phyloP scores from a whole-genome alignment of 2,888 invertebrate species.

The Myopa tessellatipennis region DNA sequence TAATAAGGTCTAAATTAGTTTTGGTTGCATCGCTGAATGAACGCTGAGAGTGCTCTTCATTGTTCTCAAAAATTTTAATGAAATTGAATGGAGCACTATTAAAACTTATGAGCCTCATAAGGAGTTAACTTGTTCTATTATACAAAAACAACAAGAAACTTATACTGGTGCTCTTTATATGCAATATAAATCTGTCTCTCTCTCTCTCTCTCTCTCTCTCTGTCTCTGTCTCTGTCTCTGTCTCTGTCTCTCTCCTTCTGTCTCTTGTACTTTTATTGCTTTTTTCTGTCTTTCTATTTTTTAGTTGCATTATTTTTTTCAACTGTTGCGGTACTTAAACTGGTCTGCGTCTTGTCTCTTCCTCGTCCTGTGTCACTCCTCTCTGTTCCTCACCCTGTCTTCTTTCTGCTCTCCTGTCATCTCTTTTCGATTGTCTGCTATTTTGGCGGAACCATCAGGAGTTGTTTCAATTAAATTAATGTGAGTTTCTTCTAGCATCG shows the following conservation, averaged over 20 bases:
- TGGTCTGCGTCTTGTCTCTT: background rate
- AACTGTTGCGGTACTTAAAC: background rate
- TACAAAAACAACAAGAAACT: background rate
- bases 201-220: too few relatives aligned
- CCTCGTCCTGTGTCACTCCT: background rate
- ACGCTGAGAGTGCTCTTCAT: background rate
- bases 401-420: slow-evolving; percentile 9
- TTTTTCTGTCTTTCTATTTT: background rate
- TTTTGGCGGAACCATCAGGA: slow-evolving; percentile 42
- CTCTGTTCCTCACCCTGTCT: background rate
- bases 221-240: too few relatives aligned
- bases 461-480: slow-evolving; percentile 54
- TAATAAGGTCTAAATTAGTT: slow-evolving; percentile 14
- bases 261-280: background rate
- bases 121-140: background rate
- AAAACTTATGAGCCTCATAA: slow-evolving; percentile 6
- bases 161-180: background rate
- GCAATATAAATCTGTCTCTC: background rate
- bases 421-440: slow-evolving; percentile 32
- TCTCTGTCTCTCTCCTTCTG: too few relatives aligned
- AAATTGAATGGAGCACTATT: background rate
- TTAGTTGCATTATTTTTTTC: background rate
- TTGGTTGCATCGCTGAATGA: background rate
- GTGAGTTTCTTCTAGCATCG: slow-evolving; percentile 33
- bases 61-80: background rate